These are phyloP conservation scores for Epiblema foenella DNA, from an alignment of 2,888 invertebrate genomes.

Conservation along the genomic window DNA sequence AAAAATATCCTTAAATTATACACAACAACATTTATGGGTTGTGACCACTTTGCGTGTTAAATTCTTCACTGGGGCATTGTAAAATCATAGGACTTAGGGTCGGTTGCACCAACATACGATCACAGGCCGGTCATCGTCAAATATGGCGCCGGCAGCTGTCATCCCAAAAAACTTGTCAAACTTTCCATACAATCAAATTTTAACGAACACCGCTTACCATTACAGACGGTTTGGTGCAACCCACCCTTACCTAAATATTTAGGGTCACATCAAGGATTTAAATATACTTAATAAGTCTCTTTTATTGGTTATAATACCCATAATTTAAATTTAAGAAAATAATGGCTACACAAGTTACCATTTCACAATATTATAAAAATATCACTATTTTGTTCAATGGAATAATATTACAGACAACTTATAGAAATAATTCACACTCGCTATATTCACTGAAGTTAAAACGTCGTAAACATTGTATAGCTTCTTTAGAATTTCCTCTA, in stretches of 20 bases:
- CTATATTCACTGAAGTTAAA: slow-evolving; percentile 35
- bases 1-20: neutral
- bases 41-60: neutral
- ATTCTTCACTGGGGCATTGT: neutral
- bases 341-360: slow-evolving; percentile 34
- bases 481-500: slow-evolving; percentile 7
- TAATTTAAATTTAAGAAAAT: slow-evolving; percentile 25
- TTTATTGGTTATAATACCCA: slow-evolving; percentile 5
- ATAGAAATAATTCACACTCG: slow-evolving; percentile 46
- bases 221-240: too few relatives aligned
- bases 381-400: slow-evolving; percentile 55
- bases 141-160: too few relatives aligned
- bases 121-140: too few relatives aligned
- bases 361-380: slow-evolving; percentile 51
- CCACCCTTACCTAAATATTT: slow-evolving; percentile 6
- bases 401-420: slow-evolving; percentile 54
- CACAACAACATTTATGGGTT: neutral
- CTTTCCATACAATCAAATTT: too few relatives aligned
- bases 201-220: too few relatives aligned
- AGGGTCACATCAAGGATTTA: slow-evolving; percentile 14
- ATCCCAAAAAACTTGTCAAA: too few relatives aligned
- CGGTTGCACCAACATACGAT: too few relatives aligned
- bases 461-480: neutral
- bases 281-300: slow-evolving; percentile 25
- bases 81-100: slow-evolving; percentile 7